phyloP scores from a whole-genome alignment of 2,113 vertebrate species.

The Ia io region DNA sequence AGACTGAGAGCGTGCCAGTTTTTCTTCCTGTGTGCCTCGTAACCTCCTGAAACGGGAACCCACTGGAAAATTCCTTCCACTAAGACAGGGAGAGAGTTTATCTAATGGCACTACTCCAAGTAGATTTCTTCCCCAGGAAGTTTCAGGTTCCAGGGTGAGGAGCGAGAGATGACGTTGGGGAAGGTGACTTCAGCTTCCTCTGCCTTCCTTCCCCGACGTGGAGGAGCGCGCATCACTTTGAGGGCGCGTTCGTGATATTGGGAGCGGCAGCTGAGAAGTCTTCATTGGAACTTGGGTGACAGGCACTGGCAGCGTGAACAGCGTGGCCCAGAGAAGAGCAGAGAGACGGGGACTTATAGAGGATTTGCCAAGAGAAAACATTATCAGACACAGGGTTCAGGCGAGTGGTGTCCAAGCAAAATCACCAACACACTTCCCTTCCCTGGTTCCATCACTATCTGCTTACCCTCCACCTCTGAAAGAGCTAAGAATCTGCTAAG shows the following conservation, averaged over 20 bases:
- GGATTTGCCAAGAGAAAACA: background rate
- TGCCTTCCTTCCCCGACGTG: too few relatives aligned
- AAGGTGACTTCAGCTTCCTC: background rate
- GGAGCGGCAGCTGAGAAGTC: background rate
- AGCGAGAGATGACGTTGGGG: background rate
- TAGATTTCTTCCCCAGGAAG: background rate
- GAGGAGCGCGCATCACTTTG: fast-evolving
- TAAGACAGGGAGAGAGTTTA: constrained; percentile 33
- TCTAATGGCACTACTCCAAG: constrained; percentile 11
- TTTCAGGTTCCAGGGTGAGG: background rate
- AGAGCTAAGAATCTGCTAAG: background rate
- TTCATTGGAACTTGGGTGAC: background rate
- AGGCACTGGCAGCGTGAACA: background rate
- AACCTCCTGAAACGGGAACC: constrained; percentile 46
- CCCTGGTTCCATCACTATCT: background rate
- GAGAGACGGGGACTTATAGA: background rate
- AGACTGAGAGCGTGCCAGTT: background rate
- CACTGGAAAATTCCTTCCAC: constrained; percentile 57
- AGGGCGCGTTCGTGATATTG: background rate
- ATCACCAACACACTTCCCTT: background rate
- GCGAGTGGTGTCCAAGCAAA: background rate
- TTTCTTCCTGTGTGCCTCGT: constrained; percentile 18
- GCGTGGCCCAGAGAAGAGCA: background rate
- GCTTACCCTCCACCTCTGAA: background rate
- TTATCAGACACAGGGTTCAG: background rate